phyloP scores from a whole-genome alignment of 1,140 invertebrate species.

The Eufriesea mexicana region DNA sequence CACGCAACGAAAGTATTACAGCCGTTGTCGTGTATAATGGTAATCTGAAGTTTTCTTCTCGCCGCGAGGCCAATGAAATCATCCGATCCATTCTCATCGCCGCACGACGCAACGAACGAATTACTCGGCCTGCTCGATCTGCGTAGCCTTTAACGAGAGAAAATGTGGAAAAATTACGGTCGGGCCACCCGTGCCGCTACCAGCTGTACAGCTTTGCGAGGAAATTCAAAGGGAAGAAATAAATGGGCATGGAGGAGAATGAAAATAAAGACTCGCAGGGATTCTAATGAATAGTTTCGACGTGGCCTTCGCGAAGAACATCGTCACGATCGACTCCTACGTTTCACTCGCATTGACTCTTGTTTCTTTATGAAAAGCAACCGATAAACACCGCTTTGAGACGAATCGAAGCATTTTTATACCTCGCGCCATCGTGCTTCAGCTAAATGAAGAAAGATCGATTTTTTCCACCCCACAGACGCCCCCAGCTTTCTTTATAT shows the following conservation, averaged over 20 bases:
- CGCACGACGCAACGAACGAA: neutral
- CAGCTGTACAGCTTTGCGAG: neutral
- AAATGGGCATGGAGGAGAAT: constrained; percentile 13
- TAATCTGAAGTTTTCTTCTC: constrained; percentile 19
- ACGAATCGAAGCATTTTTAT: neutral
- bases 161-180: constrained; percentile 37
- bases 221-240: constrained; percentile 36
- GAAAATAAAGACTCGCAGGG: constrained; percentile 36
- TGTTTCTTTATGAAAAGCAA: neutral
- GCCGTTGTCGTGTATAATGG: neutral
- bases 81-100: constrained; percentile 9
- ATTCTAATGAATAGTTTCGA: neutral
- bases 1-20: constrained; percentile 14
- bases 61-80: neutral
- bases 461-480: neutral
- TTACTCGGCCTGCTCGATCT: constrained; percentile 18
- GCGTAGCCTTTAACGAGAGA: constrained; percentile 22
- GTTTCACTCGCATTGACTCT: neutral
- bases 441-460: neutral
- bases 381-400: neutral
- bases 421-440: neutral
- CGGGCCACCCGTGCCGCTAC: neutral
- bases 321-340: neutral
- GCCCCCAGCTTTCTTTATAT: neutral
- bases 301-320: neutral